Evolutionary conservation across 2,113 vertebrate genomes (phyloP), one percentile per base, ranked within the genome.

Genomic region (Loxodonta africana): DNA sequence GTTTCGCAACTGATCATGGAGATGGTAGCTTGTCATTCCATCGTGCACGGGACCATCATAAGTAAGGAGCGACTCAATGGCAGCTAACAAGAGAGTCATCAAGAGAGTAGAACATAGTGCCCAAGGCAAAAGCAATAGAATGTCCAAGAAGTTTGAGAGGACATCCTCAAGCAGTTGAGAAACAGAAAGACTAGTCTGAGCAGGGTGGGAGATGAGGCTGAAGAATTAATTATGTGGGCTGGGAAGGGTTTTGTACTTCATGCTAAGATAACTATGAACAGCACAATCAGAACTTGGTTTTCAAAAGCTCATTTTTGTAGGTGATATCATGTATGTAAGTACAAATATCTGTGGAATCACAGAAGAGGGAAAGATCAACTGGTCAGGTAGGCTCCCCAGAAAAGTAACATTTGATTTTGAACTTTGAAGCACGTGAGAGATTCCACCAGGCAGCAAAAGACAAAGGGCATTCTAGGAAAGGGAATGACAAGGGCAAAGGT

Each of bases 381-480:
- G 41, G 60, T 69, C 37, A 77, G 14, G 37, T 60, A 46, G 23
- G 37, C 23, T 60, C 44, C 30, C 17, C 67, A 80, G 86, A 48
- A 33, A 73, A 81, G 6, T 41, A 57, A 63, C 4, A 77, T 77
- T 67, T 57, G 2, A 65, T 26, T 48, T 77, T 83, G 37, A 86
- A 23, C 12, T 81, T 63, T 95, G 26, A 73, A 91, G 65, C 62
- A 80, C 17, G 4, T 20, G 48, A 76, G 77, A 74, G 44, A 77
- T 62, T 77, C 62, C 71, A 76, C 37, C 6, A 30, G 44, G 48
- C 25, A 90, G 14, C 33, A 51, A 74, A 96, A 46, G 53, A 63
- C 41, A 80, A 96, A 88, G 15, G 80, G 25, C 28, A 77, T 83
- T 92, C 15, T n/a, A 80, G 53, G n/a, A 80, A 82, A 63, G n/a